Percentiles rank a stretch among this genome's conserved stretches.
Evolutionary conservation across 2,797 vertebrate species (phyloP).

Genomic region (Rhabdophis nuchalis): DNA sequence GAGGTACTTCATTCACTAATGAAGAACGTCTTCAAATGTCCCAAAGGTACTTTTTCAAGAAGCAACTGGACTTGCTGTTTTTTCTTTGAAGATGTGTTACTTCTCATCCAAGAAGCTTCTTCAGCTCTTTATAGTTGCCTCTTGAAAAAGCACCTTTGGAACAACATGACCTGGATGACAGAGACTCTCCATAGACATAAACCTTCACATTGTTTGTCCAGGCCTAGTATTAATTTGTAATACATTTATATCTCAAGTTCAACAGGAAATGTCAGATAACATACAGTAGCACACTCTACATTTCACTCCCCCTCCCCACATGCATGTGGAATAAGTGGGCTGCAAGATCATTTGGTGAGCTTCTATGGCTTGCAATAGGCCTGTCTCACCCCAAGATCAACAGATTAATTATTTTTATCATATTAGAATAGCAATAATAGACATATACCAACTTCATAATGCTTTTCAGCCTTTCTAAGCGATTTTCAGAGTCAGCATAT

Average conservation of each 20-base stretch:
- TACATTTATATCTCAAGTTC: neutral
- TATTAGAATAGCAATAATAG: neutral
- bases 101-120: too few species aligned
- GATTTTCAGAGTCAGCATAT: neutral
- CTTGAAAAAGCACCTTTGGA: too few species aligned
- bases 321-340: neutral
- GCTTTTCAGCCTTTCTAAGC: neutral
- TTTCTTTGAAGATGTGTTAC: too few species aligned
- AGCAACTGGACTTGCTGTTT: too few species aligned
- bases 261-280: neutral
- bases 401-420: neutral
- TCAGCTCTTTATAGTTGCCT: too few species aligned
- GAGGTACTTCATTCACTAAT: neutral
- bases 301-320: neutral
- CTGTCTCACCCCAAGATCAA: neutral
- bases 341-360: neutral
- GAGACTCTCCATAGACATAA: too few species aligned
- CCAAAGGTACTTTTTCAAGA: too few species aligned
- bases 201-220: neutral
- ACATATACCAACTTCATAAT: neutral
- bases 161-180: too few species aligned
- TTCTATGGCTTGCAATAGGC: neutral
- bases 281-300: neutral
- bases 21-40: neutral
- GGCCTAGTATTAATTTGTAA: neutral